Evolutionary conservation across 2,888 invertebrate species (phyloP).

Genomic region (Nemurella pictetii): DNA sequence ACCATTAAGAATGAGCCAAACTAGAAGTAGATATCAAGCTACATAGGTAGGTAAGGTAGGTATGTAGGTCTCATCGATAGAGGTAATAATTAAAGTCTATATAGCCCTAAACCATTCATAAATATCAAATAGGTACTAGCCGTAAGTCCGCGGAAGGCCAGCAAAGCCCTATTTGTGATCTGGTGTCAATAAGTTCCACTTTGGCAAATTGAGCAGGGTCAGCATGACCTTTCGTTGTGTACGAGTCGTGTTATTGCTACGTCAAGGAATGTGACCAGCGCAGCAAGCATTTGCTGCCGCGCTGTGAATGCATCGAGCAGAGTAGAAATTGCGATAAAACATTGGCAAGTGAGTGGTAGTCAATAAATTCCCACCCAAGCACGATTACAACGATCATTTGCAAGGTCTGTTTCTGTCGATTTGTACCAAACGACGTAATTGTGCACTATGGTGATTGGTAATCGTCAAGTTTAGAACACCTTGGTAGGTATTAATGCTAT

Average conservation of each 20-base stretch:
- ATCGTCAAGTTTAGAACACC: no score
- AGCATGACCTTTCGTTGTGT: neutral
- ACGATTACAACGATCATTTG: no score
- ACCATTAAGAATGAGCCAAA: neutral
- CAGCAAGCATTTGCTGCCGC: neutral
- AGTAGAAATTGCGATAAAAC: no score
- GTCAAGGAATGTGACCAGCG: neutral
- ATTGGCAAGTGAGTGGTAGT: neutral
- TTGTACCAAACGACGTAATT: no score
- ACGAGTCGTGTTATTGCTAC: neutral
- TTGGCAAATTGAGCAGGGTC: neutral
- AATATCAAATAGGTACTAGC: neutral
- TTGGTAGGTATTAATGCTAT: no score
- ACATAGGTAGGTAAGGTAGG: neutral
- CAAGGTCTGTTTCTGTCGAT: no score
- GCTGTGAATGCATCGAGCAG: neutral
- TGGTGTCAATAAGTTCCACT: neutral
- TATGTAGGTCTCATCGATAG: neutral
- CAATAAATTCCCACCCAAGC: no score
- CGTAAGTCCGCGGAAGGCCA: neutral
- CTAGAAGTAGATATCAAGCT: neutral
- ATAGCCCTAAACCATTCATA: neutral
- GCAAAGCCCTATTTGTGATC: neutral
- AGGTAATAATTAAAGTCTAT: neutral
- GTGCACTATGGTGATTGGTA: no score